A percentile compares a stretch with the other conserved stretches of the same genome.
Evolutionary conservation across 1,140 invertebrate genomes (phyloP).

Genomic region (Diploscapter pachys): DNA sequence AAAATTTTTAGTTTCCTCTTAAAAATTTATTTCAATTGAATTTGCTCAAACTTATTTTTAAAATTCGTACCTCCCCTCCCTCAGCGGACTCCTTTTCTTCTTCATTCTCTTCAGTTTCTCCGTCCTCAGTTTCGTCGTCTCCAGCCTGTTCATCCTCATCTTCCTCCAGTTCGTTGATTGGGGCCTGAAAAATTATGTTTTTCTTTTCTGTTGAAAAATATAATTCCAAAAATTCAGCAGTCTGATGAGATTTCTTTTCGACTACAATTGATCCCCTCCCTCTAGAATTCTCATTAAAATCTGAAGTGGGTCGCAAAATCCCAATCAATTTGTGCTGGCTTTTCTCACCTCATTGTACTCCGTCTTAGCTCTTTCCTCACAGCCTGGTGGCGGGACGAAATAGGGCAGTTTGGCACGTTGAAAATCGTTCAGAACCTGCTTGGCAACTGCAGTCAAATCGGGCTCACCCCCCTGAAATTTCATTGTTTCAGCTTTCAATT

Average conservation of each 20-base stretch:
- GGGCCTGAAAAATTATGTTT: constrained; percentile 33
- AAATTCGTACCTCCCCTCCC: constrained; percentile 14
- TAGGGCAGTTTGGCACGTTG: constrained; percentile 92
- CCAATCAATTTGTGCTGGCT: no score
- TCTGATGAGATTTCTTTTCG: no score
- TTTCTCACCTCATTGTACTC: constrained; percentile 31
- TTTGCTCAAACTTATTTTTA: background rate
- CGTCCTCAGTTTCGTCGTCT: constrained; percentile 36
- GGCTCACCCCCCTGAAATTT: constrained; percentile 77
- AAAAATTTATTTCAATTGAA: constrained; percentile 1
- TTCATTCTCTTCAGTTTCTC: constrained; percentile 16
- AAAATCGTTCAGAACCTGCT: constrained; percentile 97
- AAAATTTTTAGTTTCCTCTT: background rate
- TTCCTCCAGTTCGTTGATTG: constrained; percentile 43
- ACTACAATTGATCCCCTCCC: no score
- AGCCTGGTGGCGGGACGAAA: constrained; percentile 49
- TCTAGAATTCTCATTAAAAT: no score
- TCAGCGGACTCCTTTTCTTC: constrained; percentile 30
- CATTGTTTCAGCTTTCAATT: no score
- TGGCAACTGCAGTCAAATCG: constrained; percentile 79
- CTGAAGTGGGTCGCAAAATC: no score
- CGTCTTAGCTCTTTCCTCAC: constrained; percentile 28
- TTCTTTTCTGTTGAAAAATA: background rate
- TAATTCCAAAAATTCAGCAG: no score
- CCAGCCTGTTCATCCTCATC: constrained; percentile 41